Evolutionary conservation across 2,113 vertebrate species (phyloP), one percentile per base, ranked within the genome.

Genomic region (Solea solea): DNA sequence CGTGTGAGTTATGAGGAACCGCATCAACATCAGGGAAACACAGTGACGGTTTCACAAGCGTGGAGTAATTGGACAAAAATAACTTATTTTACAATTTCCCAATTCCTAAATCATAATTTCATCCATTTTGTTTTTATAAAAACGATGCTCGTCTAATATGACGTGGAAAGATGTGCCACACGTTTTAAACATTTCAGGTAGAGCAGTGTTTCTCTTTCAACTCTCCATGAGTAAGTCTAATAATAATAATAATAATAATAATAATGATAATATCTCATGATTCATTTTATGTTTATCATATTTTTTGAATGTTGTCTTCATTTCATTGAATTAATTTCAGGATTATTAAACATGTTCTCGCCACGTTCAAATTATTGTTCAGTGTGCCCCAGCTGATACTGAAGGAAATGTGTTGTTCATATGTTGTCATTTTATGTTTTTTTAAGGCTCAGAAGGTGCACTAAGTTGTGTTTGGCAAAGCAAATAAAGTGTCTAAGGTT

Each of bases 381-480:
- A 76, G 55, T 81, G 55, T 78, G 71, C 94, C 93, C 93, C 89
- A 93, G 93, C 93, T 95, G 94, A 93, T 94, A 88, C 94, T 89
- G 93, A 93, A 82, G 90, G 92, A 95, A 94, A 93, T 95, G 93
- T 95, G 94, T 94, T 95, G 92, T 95, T 95, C 90, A 93, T 6
- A 34, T 34, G 5, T 4, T 34, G 34, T 34, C 94, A 95, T 95
- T 94, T 94, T 95, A 55, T 92, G 91, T 93, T 93, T 93, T 95
- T 94, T 93, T 34, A 4, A 34, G 34, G 34, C 34, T 34, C 34
- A 2, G 34, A 34, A 34, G 34, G 34, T 94, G 93, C 89, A 92
- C 95, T 94, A 93, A 93, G 91, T 57, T 77, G 2, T 68, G n/a
- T 55, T 72, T 94, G 94, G 8, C 44, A 42, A 57, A 41, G 39